phyloP scores from a whole-genome alignment of 2,113 vertebrate species.

The Bufo bufo region DNA sequence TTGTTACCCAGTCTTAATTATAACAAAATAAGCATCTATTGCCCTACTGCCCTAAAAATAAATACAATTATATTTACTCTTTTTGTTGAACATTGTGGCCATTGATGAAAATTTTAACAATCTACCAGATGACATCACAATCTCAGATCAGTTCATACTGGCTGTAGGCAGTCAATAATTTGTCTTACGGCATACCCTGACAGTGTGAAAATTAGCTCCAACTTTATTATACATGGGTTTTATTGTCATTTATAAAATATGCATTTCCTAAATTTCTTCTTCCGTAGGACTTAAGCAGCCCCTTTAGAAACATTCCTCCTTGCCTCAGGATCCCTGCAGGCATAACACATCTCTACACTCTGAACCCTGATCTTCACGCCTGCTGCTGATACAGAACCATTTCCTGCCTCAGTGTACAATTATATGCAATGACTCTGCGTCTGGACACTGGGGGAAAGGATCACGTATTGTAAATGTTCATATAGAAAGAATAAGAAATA shows the following conservation, averaged over 20 bases:
- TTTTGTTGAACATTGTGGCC: too few species aligned
- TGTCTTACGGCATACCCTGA: too few species aligned
- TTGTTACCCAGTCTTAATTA: too few species aligned
- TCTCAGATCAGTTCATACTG: too few species aligned
- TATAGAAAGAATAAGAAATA: neutral
- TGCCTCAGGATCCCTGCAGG: neutral
- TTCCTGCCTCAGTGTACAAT: slow-evolving; percentile 38
- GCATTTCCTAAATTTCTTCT: neutral
- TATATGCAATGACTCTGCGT: neutral
- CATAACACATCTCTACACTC: slow-evolving; percentile 12
- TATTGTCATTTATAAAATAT: neutral
- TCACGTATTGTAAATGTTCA: slow-evolving; percentile 10
- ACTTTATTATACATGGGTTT: neutral
- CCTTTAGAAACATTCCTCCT: neutral
- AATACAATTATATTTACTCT: too few species aligned
- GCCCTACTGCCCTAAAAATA: too few species aligned
- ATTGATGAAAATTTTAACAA: too few species aligned
- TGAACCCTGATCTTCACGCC: slow-evolving; percentile 11
- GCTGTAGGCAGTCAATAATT: too few species aligned
- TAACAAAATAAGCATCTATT: too few species aligned
- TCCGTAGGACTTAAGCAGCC: neutral
- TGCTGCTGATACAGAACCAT: slow-evolving; percentile 26
- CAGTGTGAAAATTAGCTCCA: neutral
- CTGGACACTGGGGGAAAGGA: neutral
- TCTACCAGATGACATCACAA: too few species aligned